Evolutionary conservation across 1,140 invertebrate species (phyloP).

Genomic region (Drosophila hydei): DNA sequence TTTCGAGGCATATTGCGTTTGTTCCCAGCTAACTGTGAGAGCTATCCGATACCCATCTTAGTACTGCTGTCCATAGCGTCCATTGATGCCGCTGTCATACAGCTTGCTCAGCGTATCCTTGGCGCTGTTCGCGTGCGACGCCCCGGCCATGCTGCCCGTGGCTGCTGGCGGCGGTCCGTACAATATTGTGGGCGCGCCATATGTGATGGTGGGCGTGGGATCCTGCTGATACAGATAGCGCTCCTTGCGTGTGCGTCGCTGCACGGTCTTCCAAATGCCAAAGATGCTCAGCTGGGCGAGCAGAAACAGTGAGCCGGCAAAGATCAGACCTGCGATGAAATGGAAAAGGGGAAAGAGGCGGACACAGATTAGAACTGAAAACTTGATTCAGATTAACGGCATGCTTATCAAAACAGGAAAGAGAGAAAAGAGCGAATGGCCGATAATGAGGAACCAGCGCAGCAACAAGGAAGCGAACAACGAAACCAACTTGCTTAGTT

Average conservation of each 20-base stretch:
- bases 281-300: slow-evolving; percentile 80
- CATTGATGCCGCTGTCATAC: slow-evolving; percentile 90
- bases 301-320: slow-evolving; percentile 74
- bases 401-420: slow-evolving; percentile 34
- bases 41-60: slow-evolving; percentile 82
- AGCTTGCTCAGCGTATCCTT: slow-evolving; percentile 92
- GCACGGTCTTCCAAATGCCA: slow-evolving; percentile 84
- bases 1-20: slow-evolving; percentile 82
- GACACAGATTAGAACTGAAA: background rate
- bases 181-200: slow-evolving; percentile 73
- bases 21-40: slow-evolving; percentile 73
- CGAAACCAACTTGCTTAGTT: slow-evolving; percentile 64
- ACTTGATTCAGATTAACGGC: slow-evolving; percentile 10
- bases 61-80: slow-evolving; percentile 90
- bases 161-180: slow-evolving; percentile 67
- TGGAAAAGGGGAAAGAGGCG: slow-evolving; percentile 3
- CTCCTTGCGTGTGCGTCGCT: slow-evolving; percentile 91
- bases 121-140: slow-evolving; percentile 84
- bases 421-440: slow-evolving; percentile 8
- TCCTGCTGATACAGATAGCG: slow-evolving; percentile 79
- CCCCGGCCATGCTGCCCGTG: slow-evolving; percentile 36
- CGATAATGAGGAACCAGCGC: slow-evolving; percentile 32
- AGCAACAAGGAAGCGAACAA: slow-evolving; percentile 49
- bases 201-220: slow-evolving; percentile 66
- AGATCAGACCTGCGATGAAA: slow-evolving; percentile 65